These are phyloP conservation scores for Miniopterus natalensis DNA, from an alignment of 2,113 vertebrate species.

Conservation along the genomic window DNA sequence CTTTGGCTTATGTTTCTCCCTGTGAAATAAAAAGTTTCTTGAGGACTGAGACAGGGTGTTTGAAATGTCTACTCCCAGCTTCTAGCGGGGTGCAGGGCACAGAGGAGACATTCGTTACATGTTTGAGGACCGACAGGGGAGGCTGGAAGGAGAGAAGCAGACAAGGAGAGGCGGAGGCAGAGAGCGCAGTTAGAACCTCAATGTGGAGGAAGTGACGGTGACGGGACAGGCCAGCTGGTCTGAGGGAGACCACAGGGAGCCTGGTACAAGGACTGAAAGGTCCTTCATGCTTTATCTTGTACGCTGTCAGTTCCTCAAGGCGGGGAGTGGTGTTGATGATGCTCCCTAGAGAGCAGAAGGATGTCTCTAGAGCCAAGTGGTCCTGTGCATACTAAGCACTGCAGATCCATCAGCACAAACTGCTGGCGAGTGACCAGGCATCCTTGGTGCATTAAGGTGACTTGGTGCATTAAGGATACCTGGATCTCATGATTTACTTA, in stretches of 20 bases:
- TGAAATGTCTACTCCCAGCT: background rate
- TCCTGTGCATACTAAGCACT: rapidly evolving
- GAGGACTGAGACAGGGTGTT: background rate
- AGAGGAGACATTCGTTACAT: background rate
- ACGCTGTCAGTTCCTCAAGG: background rate
- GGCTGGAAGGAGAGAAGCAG: background rate
- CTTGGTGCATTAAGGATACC: background rate
- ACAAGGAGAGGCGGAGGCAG: background rate
- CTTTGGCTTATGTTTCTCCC: background rate
- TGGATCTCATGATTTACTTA: background rate
- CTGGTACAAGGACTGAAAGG: background rate
- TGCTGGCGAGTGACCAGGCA: background rate
- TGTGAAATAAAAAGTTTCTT: background rate
- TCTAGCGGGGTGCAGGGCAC: background rate
- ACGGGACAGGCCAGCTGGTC: background rate
- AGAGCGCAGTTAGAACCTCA: background rate
- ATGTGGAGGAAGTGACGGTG: background rate
- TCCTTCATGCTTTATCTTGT: background rate
- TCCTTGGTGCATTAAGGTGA: rapidly evolving
- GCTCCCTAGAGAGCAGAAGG: background rate
- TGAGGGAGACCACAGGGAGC: background rate
- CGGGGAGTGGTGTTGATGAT: background rate
- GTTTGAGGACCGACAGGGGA: background rate
- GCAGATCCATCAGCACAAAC: background rate
- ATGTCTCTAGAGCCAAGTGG: background rate